Evolutionary conservation across 1,140 invertebrate species (phyloP), one percentile per base, ranked within the genome.

Genomic region (Bursaphelenchus mucronatus): DNA sequence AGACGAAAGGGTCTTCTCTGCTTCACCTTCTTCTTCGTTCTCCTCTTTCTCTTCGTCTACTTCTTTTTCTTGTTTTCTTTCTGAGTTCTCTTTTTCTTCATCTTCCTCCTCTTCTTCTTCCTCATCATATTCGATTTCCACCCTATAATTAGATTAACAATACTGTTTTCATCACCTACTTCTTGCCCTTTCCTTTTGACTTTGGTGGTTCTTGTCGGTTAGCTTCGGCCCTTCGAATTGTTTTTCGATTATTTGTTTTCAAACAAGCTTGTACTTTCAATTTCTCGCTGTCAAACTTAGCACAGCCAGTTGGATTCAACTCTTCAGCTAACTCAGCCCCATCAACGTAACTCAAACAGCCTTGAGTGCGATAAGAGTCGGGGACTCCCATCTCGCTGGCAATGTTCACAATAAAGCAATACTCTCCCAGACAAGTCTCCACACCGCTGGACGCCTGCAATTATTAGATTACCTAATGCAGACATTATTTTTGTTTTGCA

Each of bases 261-360:
- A 70, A 70, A 54, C 79, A 81, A 11, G 73, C 71, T 46, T 76
- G 52, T 49, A 81, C 76, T 51, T 68, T 40, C 40, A 79, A 47
- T 13, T 75, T 69, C 46, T 81, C 77, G 40, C 66, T 70, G 8
- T 65, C 41, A 63, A 79, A 79, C 11, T 56, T 71, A 7, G 76
- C 77, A 63, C 76, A 79, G 39, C 77, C 77, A 17, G 67, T 81
- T 41, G 76, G 78, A 44, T 79, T 66, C 30, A 79, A 56, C 61
- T 79, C 77, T 49, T 79, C 77, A 0, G 77, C 68, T 43, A 79
- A 51, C 21, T 69, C 45, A n/a, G 78, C 65, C 10, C 61, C 71
- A 17, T 68, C 68, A 6, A 64, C 58, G 65, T 77, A 79, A 6
- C 70, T 72, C 47, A 68, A 76, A 65, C 77, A 79, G 51, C 77